A percentile compares a stretch with the other conserved stretches of the same genome.
Evolutionary conservation across 1,140 invertebrate species (phyloP).

Genomic region (Ylistrum balloti): DNA sequence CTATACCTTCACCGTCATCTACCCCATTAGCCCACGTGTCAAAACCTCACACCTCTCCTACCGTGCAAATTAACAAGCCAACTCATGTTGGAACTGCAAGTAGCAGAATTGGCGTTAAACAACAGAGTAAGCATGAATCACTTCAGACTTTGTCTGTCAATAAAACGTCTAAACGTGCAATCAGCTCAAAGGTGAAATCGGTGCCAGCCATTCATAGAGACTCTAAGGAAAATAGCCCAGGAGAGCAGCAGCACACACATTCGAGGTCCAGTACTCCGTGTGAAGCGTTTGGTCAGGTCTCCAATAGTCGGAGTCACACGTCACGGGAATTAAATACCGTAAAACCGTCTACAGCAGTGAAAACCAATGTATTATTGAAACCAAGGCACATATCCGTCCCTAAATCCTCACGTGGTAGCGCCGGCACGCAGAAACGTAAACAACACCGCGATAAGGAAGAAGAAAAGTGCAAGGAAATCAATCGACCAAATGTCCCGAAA

Average conservation of each 20-base stretch:
- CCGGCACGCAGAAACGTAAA: not conserved
- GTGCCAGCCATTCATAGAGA: constrained; percentile 4
- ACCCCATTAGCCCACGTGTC: not conserved
- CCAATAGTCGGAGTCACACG: not conserved
- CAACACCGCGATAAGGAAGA: not conserved
- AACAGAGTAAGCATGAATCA: constrained; percentile 34
- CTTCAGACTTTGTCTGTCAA: not conserved
- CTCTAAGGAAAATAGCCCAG: not conserved
- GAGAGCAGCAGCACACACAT: not conserved
- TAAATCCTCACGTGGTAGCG: not conserved
- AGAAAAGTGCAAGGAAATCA: constrained; percentile 27
- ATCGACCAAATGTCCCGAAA: not conserved
- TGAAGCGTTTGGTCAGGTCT: not conserved
- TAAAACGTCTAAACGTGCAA: constrained; percentile 27
- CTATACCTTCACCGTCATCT: not conserved
- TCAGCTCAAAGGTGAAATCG: constrained; percentile 9
- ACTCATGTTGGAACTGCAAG: not conserved
- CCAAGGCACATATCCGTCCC: not conserved
- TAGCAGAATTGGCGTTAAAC: constrained; percentile 11
- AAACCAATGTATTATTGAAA: constrained; percentile 40
- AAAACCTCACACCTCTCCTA: not conserved
- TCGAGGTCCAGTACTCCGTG: not conserved
- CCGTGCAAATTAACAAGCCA: constrained; percentile 17
- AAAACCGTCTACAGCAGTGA: not conserved
- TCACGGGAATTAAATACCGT: not conserved